A percentile compares a stretch with the other conserved stretches of the same genome.
These are phyloP conservation scores for Steinernema khuongi DNA, from an alignment of 1,140 invertebrate species.

Conservation along the genomic window DNA sequence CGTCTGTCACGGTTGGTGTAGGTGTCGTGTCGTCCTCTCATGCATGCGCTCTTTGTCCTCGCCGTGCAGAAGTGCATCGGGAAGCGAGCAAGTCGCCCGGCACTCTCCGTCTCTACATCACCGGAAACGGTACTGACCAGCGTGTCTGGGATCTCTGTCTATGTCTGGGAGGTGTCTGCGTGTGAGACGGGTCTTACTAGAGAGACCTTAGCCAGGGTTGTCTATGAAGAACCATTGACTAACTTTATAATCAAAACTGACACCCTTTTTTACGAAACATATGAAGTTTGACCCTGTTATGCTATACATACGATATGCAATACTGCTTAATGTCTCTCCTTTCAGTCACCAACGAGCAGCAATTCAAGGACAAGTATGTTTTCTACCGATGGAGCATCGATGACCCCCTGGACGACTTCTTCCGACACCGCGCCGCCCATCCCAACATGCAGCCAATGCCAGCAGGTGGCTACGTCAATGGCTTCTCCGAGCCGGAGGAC, in stretches of 20 bases:
- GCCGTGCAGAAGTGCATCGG: background rate
- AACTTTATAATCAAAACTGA: no score
- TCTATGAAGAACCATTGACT: no score
- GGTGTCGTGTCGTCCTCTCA: slow-evolving; percentile 4
- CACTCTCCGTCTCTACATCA: slow-evolving; percentile 10
- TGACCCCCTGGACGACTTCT: slow-evolving; percentile 44
- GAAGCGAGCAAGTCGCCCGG: background rate
- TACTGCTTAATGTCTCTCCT: slow-evolving; percentile 19
- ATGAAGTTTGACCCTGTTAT: no score
- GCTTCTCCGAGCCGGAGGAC: background rate
- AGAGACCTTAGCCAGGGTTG: no score
- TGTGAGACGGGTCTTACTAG: no score
- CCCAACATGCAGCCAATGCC: slow-evolving; percentile 32
- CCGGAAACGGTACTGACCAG: background rate
- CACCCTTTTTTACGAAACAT: no score
- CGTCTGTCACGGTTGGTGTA: slow-evolving; percentile 68
- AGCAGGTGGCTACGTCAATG: slow-evolving; percentile 7
- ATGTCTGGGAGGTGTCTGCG: no score
- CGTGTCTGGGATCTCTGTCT: no score
- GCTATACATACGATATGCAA: no score
- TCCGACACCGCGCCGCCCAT: slow-evolving; percentile 63
- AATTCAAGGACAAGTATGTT: slow-evolving; percentile 77
- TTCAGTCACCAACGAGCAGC: slow-evolving; percentile 71
- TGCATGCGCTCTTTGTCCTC: background rate
- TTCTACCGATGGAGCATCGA: slow-evolving; percentile 70